Percentiles rank a stretch among this genome's conserved stretches.
Evolutionary conservation across 2,113 vertebrate genomes (phyloP).

Genomic region (Campylomormyrus numenius): DNA sequence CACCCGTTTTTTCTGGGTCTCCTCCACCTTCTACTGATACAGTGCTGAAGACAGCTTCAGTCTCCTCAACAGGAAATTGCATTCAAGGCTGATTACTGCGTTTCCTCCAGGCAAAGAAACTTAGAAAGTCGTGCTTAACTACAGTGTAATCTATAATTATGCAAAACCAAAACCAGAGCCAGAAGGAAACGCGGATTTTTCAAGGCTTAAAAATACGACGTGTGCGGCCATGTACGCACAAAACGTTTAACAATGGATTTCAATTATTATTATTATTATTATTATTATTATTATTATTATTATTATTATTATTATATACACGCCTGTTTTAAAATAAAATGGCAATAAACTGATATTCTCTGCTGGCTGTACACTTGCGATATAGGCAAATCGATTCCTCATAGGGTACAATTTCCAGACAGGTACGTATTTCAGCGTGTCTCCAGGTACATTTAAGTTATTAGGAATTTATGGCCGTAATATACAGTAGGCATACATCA

Average conservation of each 20-base stretch:
- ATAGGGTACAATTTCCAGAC: neutral
- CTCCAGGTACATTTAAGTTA: neutral
- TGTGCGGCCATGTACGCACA: neutral
- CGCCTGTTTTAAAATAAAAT: neutral
- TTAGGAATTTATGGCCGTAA: neutral
- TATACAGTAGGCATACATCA: neutral
- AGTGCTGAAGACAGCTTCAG: slow-evolving; percentile 38
- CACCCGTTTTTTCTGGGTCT: slow-evolving; percentile 12
- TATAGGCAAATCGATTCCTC: neutral
- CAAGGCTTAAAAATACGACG: neutral
- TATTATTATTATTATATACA: neutral
- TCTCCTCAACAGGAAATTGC: slow-evolving; percentile 62
- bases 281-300: neutral
- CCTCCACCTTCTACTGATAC: slow-evolving; percentile 20
- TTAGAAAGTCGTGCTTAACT: slow-evolving; percentile 48
- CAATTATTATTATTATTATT: neutral
- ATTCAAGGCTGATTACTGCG: slow-evolving; percentile 59
- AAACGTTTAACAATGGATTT: slow-evolving; percentile 25
- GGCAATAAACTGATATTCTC: neutral
- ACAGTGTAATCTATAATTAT: slow-evolving; percentile 54
- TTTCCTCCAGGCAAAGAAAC: slow-evolving; percentile 61
- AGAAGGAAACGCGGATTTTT: neutral
- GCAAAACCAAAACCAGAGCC: slow-evolving; percentile 49
- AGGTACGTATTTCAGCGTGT: neutral
- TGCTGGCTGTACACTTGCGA: neutral